phyloP scores from a whole-genome alignment of 1,140 invertebrate species.

The Yoshiicerus persimilis region DNA sequence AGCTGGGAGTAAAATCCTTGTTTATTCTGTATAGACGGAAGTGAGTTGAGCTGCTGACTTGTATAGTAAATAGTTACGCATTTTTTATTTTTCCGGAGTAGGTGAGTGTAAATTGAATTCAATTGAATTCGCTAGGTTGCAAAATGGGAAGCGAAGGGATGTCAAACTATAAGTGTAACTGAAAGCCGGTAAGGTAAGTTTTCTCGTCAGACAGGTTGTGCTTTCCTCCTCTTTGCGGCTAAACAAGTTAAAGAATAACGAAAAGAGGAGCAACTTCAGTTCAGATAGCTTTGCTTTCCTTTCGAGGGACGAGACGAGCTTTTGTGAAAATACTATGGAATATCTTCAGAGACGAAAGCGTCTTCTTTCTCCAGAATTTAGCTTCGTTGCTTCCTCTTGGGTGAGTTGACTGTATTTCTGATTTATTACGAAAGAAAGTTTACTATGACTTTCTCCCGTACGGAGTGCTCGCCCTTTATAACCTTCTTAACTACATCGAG shows the following conservation, averaged over 20 bases:
- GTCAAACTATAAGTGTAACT: not conserved
- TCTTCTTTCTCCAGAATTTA: not conserved
- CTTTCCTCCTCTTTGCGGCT: not conserved
- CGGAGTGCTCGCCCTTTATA: not conserved
- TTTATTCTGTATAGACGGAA: not conserved
- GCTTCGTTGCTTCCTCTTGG: not conserved
- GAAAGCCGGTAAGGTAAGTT: not conserved
- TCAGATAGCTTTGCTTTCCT: not conserved
- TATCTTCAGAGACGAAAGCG: not conserved
- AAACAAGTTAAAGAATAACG: not conserved
- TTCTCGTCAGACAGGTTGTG: not conserved
- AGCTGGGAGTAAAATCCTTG: not conserved
- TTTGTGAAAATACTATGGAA: not conserved
- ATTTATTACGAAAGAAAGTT: conserved; percentile 21
- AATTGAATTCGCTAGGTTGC: not conserved
- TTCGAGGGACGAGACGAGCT: no score
- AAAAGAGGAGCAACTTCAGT: not conserved
- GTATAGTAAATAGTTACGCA: not conserved
- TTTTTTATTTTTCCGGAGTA: not conserved
- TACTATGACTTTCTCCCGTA: conserved; percentile 1
- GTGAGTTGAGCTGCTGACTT: not conserved
- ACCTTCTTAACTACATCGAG: conserved; percentile 17
- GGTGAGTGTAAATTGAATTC: not conserved
- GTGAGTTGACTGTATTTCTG: not conserved
- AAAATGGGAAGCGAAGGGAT: not conserved